phyloP scores from a whole-genome alignment of 92 coral and sea anemone genomes.

The Parazoanthus atlanticus region DNA sequence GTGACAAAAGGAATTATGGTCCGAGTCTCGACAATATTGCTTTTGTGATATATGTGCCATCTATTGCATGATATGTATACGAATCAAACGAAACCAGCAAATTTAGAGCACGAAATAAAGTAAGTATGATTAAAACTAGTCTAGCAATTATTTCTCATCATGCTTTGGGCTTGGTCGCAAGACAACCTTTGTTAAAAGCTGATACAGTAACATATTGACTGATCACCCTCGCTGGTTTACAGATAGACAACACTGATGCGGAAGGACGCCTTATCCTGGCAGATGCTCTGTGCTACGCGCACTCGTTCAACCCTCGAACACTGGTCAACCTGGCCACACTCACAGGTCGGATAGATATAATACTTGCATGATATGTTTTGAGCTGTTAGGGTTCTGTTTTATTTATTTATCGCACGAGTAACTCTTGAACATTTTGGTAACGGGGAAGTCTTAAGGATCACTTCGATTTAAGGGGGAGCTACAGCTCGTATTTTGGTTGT shows the following conservation, averaged over 20 bases:
- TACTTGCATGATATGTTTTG: background rate
- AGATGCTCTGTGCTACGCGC: slow-evolving; percentile 92
- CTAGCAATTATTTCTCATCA: background rate
- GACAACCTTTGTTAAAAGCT: background rate
- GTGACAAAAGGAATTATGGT: too few species aligned
- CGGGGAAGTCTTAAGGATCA: too few species aligned
- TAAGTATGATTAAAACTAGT: background rate
- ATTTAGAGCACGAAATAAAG: background rate
- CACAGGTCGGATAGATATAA: slow-evolving; percentile 62
- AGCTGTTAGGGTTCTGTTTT: background rate
- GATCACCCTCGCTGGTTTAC: background rate
- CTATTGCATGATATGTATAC: background rate
- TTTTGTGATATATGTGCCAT: too few species aligned
- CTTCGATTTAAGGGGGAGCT: too few species aligned
- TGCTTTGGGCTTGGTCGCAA: background rate
- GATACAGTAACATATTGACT: background rate
- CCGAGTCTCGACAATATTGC: too few species aligned
- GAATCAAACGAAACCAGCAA: background rate
- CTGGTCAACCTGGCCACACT: slow-evolving; percentile 87
- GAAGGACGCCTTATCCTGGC: slow-evolving; percentile 96
- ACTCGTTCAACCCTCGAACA: slow-evolving; percentile 77
- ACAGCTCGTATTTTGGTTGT: too few species aligned
- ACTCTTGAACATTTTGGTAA: background rate
- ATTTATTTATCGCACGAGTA: background rate
- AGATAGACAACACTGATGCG: slow-evolving; percentile 99